phyloP scores from a whole-genome alignment of 2,888 invertebrate species.

The Desoria tigrina region DNA sequence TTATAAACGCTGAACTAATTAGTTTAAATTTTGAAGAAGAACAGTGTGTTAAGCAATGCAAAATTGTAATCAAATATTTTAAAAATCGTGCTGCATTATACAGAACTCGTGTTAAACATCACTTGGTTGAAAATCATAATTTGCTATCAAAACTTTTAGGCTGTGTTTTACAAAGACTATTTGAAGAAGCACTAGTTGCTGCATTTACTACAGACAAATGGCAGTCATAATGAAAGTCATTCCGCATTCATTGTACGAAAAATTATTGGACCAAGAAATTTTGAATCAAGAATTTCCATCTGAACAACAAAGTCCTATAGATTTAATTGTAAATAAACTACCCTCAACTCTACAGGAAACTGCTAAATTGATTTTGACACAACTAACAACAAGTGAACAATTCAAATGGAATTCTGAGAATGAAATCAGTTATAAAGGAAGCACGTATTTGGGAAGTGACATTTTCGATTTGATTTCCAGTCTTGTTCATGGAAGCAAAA shows the following conservation, averaged over 20 bases:
- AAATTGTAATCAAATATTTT: neutral
- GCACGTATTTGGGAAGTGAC: neutral
- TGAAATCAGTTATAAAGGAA: neutral
- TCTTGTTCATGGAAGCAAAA: neutral
- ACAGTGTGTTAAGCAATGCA: neutral
- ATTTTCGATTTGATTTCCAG: neutral
- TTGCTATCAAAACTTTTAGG: neutral
- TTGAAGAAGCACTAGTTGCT: neutral
- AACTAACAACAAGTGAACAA: neutral
- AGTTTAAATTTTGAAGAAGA: neutral
- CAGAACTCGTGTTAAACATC: neutral
- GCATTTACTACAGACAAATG: neutral
- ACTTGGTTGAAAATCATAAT: neutral
- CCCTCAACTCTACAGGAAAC: neutral
- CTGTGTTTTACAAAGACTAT: neutral
- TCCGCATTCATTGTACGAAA: neutral
- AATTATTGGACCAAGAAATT: neutral
- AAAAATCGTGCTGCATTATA: neutral
- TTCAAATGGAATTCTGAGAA: neutral
- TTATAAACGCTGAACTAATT: neutral
- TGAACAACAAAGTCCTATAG: neutral
- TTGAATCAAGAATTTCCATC: neutral
- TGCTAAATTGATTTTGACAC: neutral
- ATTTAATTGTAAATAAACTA: neutral
- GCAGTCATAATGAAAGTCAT: neutral